Base-by-base conservation (phyloP, 2,888 invertebrate species). In the Maniola hyperantus region DNA sequence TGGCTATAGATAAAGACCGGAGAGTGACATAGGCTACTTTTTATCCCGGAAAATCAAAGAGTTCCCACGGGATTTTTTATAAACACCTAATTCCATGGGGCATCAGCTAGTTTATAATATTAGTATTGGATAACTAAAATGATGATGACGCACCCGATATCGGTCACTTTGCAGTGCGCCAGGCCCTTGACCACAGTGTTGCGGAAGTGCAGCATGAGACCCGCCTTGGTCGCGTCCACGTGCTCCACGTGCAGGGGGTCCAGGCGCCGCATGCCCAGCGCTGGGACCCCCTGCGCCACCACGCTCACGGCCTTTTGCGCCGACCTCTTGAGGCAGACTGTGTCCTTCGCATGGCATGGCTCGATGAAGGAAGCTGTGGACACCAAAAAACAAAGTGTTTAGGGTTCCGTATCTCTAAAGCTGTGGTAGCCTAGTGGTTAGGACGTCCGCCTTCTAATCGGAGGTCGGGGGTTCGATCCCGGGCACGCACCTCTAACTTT, bases 141-240 rank as follows among this genome's bases (percentile, higher is more conserved):
- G 6, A 46, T 46, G 4, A 11, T 11, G 5, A 81, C 85, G 85
- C 57, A 91, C 91, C 71, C 80, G 33, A 89, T 65, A 44, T 66
- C 78, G 20, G 83, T 15, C 11, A 91, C 82, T 0, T 74, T 69
- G 69, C 89, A 89, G 64, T 85, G 77, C 74, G 76, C 79, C 50
- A 92, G 71, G 0, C 91, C 91, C 15, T 77, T 85, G 0, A 91
- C 89, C 0, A 71, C 53, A 0, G 88, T 89, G 39, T 91, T 80
- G 39, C 74, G 81, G 71, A 92, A 91, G 73, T 87, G 84, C 83
- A 92, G 80, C 0, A 75, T 62, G 0, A 92, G 77, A 0, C 92
- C 92, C 0, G 85, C 83, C 67, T 89, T 83, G 66, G 71, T 79
- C 15, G 88, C 82, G 58, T 73, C 70, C 39, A 89, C 85, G 8